These are phyloP conservation scores for Diglossa brunneiventris DNA, from an alignment of 2,113 vertebrate species.

Conservation along the genomic window DNA sequence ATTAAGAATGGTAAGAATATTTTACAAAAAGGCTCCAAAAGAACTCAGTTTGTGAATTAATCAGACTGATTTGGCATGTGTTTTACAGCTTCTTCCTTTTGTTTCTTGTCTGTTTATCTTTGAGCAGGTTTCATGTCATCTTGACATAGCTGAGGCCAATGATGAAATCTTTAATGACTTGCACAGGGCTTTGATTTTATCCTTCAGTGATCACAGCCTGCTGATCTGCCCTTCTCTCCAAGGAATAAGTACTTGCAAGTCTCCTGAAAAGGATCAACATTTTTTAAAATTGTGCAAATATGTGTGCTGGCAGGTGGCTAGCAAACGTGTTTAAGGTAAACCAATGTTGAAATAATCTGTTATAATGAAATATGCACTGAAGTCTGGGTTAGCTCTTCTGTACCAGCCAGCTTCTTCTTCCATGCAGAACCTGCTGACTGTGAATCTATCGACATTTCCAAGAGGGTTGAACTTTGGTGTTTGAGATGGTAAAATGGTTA, in stretches of 20 bases:
- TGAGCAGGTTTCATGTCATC: background rate
- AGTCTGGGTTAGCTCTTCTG: background rate
- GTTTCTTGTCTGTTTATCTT: background rate
- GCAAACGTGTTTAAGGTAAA: background rate
- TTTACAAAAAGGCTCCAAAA: background rate
- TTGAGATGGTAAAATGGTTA: background rate
- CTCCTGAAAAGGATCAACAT: background rate
- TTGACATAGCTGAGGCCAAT: background rate
- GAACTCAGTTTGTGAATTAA: background rate
- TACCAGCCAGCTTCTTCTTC: background rate
- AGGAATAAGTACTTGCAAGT: background rate
- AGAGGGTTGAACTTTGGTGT: background rate
- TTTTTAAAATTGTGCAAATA: background rate
- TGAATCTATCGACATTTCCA: background rate
- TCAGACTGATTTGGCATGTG: background rate
- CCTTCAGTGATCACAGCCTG: background rate
- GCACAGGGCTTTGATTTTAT: background rate
- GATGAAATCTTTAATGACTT: background rate
- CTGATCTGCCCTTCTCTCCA: background rate
- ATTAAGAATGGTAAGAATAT: background rate
- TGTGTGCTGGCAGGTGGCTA: background rate
- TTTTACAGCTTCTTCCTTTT: background rate
- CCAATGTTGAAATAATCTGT: background rate
- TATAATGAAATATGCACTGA: background rate
- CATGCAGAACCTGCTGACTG: background rate